Evolutionary conservation across 2,888 invertebrate genomes (phyloP), one percentile per base, ranked within the genome.

Genomic region (Temnothorax unifasciatus): DNA sequence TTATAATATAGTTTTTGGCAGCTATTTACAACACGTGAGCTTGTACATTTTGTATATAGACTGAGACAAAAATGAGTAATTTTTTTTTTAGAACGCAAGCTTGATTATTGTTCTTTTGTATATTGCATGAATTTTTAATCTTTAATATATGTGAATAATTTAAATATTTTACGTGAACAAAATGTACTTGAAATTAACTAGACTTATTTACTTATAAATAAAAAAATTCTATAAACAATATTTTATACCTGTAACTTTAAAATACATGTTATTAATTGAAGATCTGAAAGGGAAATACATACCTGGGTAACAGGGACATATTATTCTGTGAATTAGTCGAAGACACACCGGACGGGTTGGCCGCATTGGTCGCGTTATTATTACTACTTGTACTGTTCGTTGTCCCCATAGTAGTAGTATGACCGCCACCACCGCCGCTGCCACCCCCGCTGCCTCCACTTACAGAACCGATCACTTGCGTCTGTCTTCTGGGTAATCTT

Each of bases 401-500:
- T 84, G 93, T 93, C 69, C 93, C 93, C 93, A 95, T 94, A 82
- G 94, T 93, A 83, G 93, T 92, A 85, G 94, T 93, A 88, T 94
- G 94, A 88, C 93, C 93, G 76, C 92, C 90, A 52, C 90, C 91
- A 85, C 87, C 84, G 59, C 90, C 90, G 61, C 94, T 90, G 89
- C 90, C 91, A 85, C 96, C 96, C 69, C 95, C 95, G 8, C 79
- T 79, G 63, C 95, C 95, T 71, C 96, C 95, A 82, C 95, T 95
- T 91, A 96, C 96, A 66, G 94, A 93, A 79, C 94, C 93, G 85
- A 94, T 94, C 86, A 96, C 96, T 93, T 97, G 97, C 79, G 97
- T 97, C 92, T 97, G 97, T 92, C 98, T 97, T 92, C 98, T 96
- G 91, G 98, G 98, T 95, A 98, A 96, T 87, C 98, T 96, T 95